Evolutionary conservation across 2,113 vertebrate species (phyloP).

Genomic region (Cynoglossus semilaevis): DNA sequence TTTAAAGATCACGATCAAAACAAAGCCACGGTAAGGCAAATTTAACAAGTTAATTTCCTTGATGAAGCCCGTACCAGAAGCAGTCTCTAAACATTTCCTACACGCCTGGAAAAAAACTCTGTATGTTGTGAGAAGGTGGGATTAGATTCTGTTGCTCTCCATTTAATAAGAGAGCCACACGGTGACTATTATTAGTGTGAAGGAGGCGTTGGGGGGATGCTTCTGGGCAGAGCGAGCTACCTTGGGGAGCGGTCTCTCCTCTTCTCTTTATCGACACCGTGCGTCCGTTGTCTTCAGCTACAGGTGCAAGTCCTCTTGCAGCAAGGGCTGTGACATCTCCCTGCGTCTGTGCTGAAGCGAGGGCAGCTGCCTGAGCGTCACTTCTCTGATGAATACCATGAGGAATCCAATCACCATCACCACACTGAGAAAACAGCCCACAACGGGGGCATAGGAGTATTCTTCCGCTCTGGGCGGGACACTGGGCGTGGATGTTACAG

Average conservation of each 20-base stretch:
- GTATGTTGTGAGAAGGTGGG: constrained; percentile 10
- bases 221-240: constrained; percentile 47
- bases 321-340: constrained; percentile 85
- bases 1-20: constrained; percentile 64
- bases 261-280: constrained; percentile 48
- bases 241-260: constrained; percentile 49
- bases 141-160: constrained; percentile 17
- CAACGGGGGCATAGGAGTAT: constrained; percentile 72
- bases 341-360: constrained; percentile 69
- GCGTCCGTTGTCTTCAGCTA: constrained; percentile 35
- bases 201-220: constrained; percentile 29
- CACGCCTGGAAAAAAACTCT: constrained; percentile 8
- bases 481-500: constrained; percentile 5
- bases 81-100: constrained; percentile 31
- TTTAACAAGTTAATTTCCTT: constrained; percentile 43
- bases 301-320: constrained; percentile 78
- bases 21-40: constrained; percentile 55
- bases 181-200: constrained; percentile 2
- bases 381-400: constrained; percentile 77
- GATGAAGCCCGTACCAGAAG: constrained; percentile 52
- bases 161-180: constrained; percentile 19
- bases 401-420: constrained; percentile 83
- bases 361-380: constrained; percentile 78
- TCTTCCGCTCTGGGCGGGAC: constrained; percentile 25
- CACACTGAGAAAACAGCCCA: constrained; percentile 80